Evolutionary conservation across 2,113 vertebrate genomes (phyloP), one percentile per base, ranked within the genome.

Genomic region (Entomyzon cyanotis): DNA sequence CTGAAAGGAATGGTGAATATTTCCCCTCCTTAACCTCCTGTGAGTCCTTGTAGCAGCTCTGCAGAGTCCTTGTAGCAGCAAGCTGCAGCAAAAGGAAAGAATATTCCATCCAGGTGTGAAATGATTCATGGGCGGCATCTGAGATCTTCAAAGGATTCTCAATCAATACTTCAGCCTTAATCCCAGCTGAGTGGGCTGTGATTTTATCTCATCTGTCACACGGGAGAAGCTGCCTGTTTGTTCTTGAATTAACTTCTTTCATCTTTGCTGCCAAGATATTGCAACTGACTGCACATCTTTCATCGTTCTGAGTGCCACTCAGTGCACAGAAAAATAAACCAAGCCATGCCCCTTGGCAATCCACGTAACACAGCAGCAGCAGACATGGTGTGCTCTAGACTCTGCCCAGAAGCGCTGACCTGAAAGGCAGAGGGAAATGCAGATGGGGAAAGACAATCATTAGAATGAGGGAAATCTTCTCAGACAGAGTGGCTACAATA

Each of bases 361-460:
- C 80, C 50, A 39, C 2, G 14, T 39, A 52, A 69, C 7, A 30
- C 35, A 55, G 85, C 85, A 79, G 63, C 12, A 18, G 81, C 76
- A 85, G 79, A 14, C 33, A 13, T 12, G 44, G 79, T 30, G 5
- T 20, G 35, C 42, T 62, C 97, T 97, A 99, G 64, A 98, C 98
- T 96, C 99, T 98, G 97, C 98, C 99, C 42, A 99, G 96, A 94
- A 99, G 98, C 16, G 98, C 97, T 49, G 99, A 99, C 97, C 99
- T 99, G 96, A 94, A 90, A 94, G 77, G 50, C 87, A 63, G 15
- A 94, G 7, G 58, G 52, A 80, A 59, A 79, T 7, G 22, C 18
- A 56, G 42, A 20, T 20, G 89, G 84, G 63, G 56, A 31, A 67
- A 71, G 59, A 27, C 31, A 60, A 46, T 49, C 42, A 44, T 56